These are phyloP conservation scores for Catagonus wagneri DNA, from an alignment of 2,113 vertebrate genomes.

Conservation along the genomic window DNA sequence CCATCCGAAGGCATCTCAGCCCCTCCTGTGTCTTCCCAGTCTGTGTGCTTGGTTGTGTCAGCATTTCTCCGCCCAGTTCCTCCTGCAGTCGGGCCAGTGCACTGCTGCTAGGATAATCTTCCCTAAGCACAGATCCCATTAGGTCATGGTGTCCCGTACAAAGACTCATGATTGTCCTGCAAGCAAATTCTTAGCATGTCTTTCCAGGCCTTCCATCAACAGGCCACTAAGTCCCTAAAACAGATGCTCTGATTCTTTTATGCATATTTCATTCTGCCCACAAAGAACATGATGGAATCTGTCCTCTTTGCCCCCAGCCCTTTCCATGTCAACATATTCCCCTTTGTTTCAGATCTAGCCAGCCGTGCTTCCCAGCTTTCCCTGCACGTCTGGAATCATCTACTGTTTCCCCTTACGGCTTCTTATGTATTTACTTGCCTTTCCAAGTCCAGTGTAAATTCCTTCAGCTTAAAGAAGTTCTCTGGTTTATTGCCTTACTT, in stretches of 20 bases:
- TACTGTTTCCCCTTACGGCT: background rate
- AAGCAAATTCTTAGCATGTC: background rate
- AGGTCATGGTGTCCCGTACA: background rate
- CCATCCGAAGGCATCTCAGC: background rate
- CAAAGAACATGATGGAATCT: background rate
- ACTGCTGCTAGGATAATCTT: background rate
- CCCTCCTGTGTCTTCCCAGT: background rate
- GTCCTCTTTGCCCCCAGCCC: background rate
- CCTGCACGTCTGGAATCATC: background rate
- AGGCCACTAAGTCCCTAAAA: background rate
- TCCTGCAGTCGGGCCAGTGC: background rate
- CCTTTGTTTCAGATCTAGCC: background rate
- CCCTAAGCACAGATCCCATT: background rate
- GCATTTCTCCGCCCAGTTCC: background rate
- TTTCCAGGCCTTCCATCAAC: background rate
- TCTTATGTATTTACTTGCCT: background rate
- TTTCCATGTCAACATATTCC: background rate
- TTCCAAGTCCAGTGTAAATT: background rate
- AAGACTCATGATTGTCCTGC: background rate
- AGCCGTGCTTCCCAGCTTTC: background rate
- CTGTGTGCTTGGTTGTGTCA: no score
- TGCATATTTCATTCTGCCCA: background rate
- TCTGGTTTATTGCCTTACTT: background rate
- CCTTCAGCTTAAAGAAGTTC: background rate
- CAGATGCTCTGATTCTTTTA: background rate